Conservation (phyloP, 2,797 vertebrate species). For the Peromyscus attwateri region DNA sequence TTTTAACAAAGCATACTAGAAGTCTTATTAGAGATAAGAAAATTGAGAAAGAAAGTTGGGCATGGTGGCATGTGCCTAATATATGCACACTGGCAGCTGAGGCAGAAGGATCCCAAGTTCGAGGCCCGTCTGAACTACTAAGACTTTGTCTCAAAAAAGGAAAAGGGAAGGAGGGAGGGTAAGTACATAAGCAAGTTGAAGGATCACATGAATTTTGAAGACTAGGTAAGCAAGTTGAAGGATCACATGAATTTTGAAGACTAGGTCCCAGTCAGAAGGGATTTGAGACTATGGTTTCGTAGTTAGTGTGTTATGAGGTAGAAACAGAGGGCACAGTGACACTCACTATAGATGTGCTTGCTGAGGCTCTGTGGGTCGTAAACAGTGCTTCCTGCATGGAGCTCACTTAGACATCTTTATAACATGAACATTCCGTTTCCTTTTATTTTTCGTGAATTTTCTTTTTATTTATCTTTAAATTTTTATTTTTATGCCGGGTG, state of each 20-base stretch:
- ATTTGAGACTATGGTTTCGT: constrained; percentile 3
- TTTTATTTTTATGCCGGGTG: not conserved
- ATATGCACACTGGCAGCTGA: no score
- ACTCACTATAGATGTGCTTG: not conserved
- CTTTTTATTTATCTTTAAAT: not conserved
- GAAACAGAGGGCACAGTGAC: not conserved
- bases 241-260: not conserved
- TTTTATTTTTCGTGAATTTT: not conserved
- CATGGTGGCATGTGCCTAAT: not conserved
- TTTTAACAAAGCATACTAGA: not conserved
- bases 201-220: not conserved
- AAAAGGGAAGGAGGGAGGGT: not conserved
- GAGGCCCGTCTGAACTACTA: not conserved
- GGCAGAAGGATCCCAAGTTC: not conserved
- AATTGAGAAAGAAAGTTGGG: not conserved
- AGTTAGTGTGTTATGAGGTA: not conserved
- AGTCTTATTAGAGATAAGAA: constrained; percentile 12
- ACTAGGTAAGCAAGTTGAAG: not conserved
- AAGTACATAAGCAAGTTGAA: not conserved
- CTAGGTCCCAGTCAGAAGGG: not conserved
- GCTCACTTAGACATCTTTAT: not conserved
- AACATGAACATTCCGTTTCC: not conserved
- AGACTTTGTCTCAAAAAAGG: not conserved
- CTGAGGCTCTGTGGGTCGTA: not conserved
- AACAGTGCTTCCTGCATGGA: not conserved